Evolutionary conservation across 2,888 invertebrate genomes (phyloP).

Genomic region (Stenodera caucasica): DNA sequence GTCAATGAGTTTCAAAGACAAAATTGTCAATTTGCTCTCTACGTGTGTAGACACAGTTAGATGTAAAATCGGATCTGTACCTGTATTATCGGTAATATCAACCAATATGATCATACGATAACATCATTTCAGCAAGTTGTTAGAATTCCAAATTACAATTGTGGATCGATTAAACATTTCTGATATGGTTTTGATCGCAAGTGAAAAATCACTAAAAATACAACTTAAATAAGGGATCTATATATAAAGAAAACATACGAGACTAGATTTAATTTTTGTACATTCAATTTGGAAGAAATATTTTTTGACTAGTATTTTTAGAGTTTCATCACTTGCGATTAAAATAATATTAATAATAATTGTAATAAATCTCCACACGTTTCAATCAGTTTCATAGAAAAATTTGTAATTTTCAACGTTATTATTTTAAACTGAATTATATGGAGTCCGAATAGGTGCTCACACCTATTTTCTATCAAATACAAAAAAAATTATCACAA

Average conservation of each 20-base stretch:
- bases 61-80: no score
- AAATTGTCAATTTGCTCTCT: no score
- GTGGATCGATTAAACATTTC: neutral
- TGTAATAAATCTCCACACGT: no score
- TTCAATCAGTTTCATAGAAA: neutral
- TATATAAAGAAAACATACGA: neutral
- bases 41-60: no score
- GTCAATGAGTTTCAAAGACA: no score
- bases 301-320: neutral
- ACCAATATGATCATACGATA: no score
- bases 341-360: no score
- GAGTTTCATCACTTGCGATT: constrained; percentile 11
- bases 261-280: constrained; percentile 3
- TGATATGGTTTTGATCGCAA: neutral
- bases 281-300: neutral
- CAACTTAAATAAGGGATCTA: neutral
- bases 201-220: neutral
- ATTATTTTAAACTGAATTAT: neutral
- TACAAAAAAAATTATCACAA: constrained; percentile 39
- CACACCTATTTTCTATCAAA: neutral
- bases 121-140: no score
- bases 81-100: no score
- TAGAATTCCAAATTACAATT: neutral
- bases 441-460: neutral
- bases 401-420: no score